Evolutionary conservation across 2,797 vertebrate species (phyloP), one percentile per base, ranked within the genome.

Genomic region (Pteronotus mesoamericanus): DNA sequence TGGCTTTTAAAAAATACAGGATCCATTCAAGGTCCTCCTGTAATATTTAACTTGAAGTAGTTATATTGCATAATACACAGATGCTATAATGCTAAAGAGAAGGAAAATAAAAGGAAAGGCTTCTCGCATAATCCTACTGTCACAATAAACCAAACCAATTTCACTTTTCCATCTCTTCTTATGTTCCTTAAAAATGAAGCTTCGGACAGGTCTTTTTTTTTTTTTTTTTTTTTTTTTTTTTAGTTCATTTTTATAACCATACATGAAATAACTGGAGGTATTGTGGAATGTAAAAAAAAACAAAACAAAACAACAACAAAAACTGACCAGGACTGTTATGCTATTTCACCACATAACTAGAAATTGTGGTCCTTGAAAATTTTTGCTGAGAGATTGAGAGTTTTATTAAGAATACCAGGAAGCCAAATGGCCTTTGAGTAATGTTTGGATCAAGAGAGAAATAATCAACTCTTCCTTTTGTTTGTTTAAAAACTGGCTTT

Each of bases 371-470:
- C 93, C 94, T 74, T 90, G 64, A 80, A 80, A 79, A 71, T 85
- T 85, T 59, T 92, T 96, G 32, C 75, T 75, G 59, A 87, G 87
- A 72, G 37, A 82, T 80, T 93, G 91, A 69, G 74, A 66, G 79
- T 91, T 86, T 95, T 95, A 89, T 94, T 94, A 93, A 92, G 74
- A 94, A 82, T 91, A 86, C 46, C 66, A 94, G 42, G 61, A 87
- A 94, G 46, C 46, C 55, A 75, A 75, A 26, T 84, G 55, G 64
- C 66, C 80, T 96, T 95, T 93, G 69, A 86, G 66, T 92, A 84
- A 75, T 53, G 69, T 88, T 78, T 93, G 71, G 77, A 77, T 59
- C 29, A 87, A 83, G 44, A 94, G n/a, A 59, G 68, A 57, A 86
- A 19, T 87, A 84, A 74, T 87, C 6, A 55, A 1, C 32, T 59